Base-by-base conservation (phyloP, 2,888 invertebrate genomes). In the Megalurothrips usitatus region DNA sequence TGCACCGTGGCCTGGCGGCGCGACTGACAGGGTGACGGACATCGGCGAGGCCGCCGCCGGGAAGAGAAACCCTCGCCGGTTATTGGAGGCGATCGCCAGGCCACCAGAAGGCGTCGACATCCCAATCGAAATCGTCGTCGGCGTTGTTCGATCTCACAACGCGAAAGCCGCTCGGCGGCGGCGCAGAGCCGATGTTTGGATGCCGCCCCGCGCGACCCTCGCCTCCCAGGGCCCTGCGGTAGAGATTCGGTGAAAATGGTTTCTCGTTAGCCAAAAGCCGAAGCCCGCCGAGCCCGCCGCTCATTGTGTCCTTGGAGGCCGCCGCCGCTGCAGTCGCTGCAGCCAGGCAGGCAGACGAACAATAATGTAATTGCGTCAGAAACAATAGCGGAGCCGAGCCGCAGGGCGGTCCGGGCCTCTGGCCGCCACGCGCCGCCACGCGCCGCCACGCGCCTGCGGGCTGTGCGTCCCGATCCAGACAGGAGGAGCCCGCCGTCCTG, bases 311-410 rank as follows among this genome's bases (percentile, higher is more conserved):
- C 58, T 58, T 58, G 58, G 58, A 58, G 58, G 58, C 17, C 52
- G 34, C 6, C 6, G 34, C n/a, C n/a, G n/a, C n/a, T n/a, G n/a
- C n/a, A n/a, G n/a, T n/a, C n/a, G n/a, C n/a, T n/a, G n/a, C n/a
- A n/a, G n/a, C n/a, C 34, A 43, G 6, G 3, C 34, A 43, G 34
- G 34, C 34, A 43, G 34, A 43, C n/a, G 68, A 68, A 68, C 68
- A 75, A 75, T 75, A 75, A 75, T 26, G 68, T 26, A 23, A 75
- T 26, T 75, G 68, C 58, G 58, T 58, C 58, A 58, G 58, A 75
- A 75, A 75, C 68, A 75, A 75, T 75, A 26, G 68, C 23, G 68
- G 26, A 9, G 23, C 26, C 26, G 26, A 23, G 68, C 23, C 68
- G 68, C 34, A 43, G 68, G 4, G 68, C 68, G 68, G 68, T 1